Evolutionary conservation across 53 echinoderm and acorn worm genomes (phyloP).

Genomic region (Pentamera pediparva): DNA sequence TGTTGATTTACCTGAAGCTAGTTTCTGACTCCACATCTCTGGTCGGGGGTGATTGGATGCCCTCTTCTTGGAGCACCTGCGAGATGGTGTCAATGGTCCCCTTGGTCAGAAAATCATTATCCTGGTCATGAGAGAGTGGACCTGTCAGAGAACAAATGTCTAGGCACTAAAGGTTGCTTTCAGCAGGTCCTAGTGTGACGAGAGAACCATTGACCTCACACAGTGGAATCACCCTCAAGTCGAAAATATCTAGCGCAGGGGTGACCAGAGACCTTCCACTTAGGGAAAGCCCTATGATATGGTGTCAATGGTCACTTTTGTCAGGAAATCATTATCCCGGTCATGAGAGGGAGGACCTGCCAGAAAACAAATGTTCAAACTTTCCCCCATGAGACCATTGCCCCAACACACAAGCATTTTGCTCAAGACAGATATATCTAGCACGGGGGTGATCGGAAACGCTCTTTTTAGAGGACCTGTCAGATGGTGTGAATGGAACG

Average conservation of each 20-base stretch:
- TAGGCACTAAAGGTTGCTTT: too few species aligned
- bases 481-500: conserved; percentile 60
- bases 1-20: conserved; percentile 7
- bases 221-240: too few species aligned
- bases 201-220: too few species aligned
- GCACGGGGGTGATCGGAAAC: not conserved
- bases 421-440: too few species aligned
- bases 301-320: conserved; percentile 54
- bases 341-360: too few species aligned
- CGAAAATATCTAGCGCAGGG: too few species aligned
- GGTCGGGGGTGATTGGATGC: not conserved
- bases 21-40: not conserved
- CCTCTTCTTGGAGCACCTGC: conserved; percentile 56
- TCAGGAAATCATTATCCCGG: conserved; percentile 48
- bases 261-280: conserved; percentile 26
- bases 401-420: too few species aligned
- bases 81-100: conserved; percentile 62
- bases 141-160: too few species aligned
- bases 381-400: too few species aligned
- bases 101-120: conserved; percentile 53
- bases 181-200: too few species aligned
- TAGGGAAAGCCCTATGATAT: conserved; percentile 50
- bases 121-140: too few species aligned
- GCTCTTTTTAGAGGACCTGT: conserved; percentile 50
- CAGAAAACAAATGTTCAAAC: too few species aligned